A percentile compares a stretch with the other conserved stretches of the same genome.
phyloP scores from a whole-genome alignment of 2,888 invertebrate genomes.

The Amorpha juglandis region DNA sequence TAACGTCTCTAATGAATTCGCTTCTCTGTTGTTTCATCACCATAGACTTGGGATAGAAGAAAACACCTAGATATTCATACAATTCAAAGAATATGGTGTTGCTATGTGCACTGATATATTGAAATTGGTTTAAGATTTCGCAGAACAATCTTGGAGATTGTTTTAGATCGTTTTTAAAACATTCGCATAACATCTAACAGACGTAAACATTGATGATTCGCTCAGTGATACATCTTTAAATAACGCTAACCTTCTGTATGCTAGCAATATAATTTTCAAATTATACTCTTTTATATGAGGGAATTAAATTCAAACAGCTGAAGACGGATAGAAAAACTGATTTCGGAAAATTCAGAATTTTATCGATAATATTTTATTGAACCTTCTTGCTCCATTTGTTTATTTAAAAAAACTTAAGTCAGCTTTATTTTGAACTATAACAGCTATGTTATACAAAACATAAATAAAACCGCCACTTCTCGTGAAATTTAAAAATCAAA shows the following conservation, averaged over 20 bases:
- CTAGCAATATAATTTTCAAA: conserved; percentile 4
- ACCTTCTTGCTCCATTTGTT: too few species aligned
- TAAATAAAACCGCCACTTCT: too few species aligned
- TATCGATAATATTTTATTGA: too few species aligned
- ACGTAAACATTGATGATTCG: conserved; percentile 57
- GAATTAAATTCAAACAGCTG: background rate
- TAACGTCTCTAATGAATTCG: too few species aligned
- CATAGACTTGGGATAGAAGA: too few species aligned
- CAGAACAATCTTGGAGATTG: conserved; percentile 37
- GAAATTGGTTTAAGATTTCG: conserved; percentile 36
- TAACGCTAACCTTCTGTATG: conserved; percentile 40
- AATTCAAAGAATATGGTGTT: background rate
- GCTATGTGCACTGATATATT: conserved; percentile 21
- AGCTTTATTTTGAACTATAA: too few species aligned
- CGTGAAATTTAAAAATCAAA: too few species aligned
- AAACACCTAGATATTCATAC: too few species aligned
- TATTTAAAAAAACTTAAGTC: too few species aligned
- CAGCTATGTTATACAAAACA: too few species aligned
- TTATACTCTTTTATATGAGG: background rate
- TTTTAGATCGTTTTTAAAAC: conserved; percentile 44
- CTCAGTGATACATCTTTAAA: conserved; percentile 54
- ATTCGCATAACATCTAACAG: conserved; percentile 57
- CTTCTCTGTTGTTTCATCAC: too few species aligned
- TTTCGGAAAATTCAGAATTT: too few species aligned
- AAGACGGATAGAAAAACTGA: background rate